Evolutionary conservation across 2,888 invertebrate species (phyloP).

Genomic region (Amaurobius ferox): DNA sequence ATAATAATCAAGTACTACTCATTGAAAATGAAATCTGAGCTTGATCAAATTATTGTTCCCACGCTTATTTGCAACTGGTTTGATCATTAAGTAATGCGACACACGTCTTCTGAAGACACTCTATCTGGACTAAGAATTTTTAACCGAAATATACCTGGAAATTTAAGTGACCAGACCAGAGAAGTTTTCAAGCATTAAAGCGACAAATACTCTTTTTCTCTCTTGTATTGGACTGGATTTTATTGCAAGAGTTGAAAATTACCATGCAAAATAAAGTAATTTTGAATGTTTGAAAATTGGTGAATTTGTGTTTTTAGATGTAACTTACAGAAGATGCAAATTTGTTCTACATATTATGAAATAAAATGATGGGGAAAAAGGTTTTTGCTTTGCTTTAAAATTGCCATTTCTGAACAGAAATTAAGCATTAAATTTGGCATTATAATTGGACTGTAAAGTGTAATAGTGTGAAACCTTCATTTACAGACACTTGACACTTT

Average conservation of each 20-base stretch:
- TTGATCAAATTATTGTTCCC: constrained; percentile 62
- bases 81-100: constrained; percentile 34
- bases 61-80: constrained; percentile 68
- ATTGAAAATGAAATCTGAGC: constrained; percentile 40
- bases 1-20: constrained; percentile 28
- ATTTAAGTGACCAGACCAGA: constrained; percentile 57
- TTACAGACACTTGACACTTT: too few species aligned
- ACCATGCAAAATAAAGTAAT: constrained; percentile 49
- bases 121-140: constrained; percentile 44
- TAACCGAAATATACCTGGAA: constrained; percentile 38
- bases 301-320: constrained; percentile 69
- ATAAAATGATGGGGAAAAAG: constrained; percentile 58
- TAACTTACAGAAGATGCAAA: constrained; percentile 58
- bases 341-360: constrained; percentile 54
- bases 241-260: constrained; percentile 69
- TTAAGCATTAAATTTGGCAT: too few species aligned
- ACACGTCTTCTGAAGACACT: constrained; percentile 35
- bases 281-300: constrained; percentile 63
- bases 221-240: constrained; percentile 71
- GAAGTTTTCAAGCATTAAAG: constrained; percentile 22
- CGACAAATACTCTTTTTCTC: constrained; percentile 62
- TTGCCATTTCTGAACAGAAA: too few species aligned
- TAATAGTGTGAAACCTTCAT: too few species aligned
- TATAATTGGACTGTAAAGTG: too few species aligned
- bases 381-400: constrained; percentile 16